Evolutionary conservation across 1,140 invertebrate genomes (phyloP), one percentile per base, ranked within the genome.

Genomic region (Musca domestica): DNA sequence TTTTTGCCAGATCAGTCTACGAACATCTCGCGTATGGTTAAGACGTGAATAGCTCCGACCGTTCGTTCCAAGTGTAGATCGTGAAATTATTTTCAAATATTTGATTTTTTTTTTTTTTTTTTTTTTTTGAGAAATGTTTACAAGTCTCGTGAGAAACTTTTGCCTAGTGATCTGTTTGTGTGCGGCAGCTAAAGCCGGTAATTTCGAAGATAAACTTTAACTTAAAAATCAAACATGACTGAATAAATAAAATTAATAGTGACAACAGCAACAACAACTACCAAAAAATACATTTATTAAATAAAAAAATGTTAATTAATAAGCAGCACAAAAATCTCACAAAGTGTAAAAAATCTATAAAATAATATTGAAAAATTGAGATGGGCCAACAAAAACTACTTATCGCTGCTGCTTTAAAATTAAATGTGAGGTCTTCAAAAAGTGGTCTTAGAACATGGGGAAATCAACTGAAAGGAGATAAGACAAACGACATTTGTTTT

Each of bases 141-240:
- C 34, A 41, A 41, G 34, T 34, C 56, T 61, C 56, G 10, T 61
- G 15, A 61, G 56, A 61, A 61, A 19, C 41, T 5, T 34, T 41
- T 61, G 17, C 41, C 56, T 61, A 34, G 34, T 61, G 56, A 61
- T 61, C 20, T 19, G 15, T 3, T 20, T 61, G 34, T 34, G 56
- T 61, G 27, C 12, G 30, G 56, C 20, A 27, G 27, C 27, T 61
- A 61, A 61, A n/a, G 56, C 56, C 27, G 56, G 56, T 61, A 61
- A 61, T 61, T n/a, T 61, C 34, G 34, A 34, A 34, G 19, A 61
- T 41, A 17, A 41, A 61, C 34, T 7, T 41, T 41, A 41, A 41
- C 5, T 41, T 2, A 9, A 41, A 41, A 41, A 41, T 41, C 34
- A 41, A 41, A 41, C 12, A 61, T 41, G 34, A 61, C 30, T 34